Evolutionary conservation across 2,888 invertebrate species (phyloP).

Genomic region (Drosophila borborema): DNA sequence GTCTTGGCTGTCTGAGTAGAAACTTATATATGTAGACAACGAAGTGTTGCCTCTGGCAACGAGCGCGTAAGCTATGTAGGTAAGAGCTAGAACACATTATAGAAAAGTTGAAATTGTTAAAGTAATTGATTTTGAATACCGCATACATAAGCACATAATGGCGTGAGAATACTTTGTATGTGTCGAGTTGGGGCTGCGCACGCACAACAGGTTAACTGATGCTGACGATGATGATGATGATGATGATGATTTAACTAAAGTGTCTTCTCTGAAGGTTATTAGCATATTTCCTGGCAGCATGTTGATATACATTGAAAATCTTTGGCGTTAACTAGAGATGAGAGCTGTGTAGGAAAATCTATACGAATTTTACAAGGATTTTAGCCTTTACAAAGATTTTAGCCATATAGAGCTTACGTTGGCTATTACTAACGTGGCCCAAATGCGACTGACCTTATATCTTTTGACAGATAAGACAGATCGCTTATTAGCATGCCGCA

Average conservation of each 20-base stretch:
- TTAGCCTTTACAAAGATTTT: no score
- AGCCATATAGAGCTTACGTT: no score
- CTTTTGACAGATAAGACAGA: no score
- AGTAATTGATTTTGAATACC: conserved; percentile 18
- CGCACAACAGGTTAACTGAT: not conserved
- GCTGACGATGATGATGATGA: not conserved
- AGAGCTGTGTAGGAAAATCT: no score
- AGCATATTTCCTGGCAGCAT: not conserved
- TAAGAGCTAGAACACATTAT: conserved; percentile 19
- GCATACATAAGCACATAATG: conserved; percentile 1
- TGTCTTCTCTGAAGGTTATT: not conserved
- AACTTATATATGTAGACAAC: not conserved
- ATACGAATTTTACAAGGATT: no score
- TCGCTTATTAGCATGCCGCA: no score
- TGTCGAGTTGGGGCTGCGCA: not conserved
- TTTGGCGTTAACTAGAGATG: not conserved
- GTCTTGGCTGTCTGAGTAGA: conserved; percentile 10
- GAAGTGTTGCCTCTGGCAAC: conserved; percentile 16
- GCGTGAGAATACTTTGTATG: conserved; percentile 4
- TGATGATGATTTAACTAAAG: not conserved
- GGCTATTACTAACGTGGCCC: no score
- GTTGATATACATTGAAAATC: not conserved
- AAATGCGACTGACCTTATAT: no score
- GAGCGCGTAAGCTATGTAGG: conserved; percentile 2
- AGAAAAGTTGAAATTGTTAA: conserved; percentile 31